Conservation (phyloP, 2,113 vertebrate species). For the Microtus oregoni region DNA sequence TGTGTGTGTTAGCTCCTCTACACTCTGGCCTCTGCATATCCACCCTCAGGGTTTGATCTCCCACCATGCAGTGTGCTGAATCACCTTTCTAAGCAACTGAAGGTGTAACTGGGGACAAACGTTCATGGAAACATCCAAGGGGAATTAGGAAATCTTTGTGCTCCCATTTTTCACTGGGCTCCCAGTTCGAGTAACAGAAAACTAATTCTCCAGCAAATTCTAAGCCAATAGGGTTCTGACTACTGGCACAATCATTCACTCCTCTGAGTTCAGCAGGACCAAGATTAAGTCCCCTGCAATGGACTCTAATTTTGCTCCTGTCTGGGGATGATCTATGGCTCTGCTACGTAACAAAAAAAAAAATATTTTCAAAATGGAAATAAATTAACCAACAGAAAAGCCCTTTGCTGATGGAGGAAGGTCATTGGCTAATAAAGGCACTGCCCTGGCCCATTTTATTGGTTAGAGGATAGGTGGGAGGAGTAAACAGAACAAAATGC, state of each 20-base stretch:
- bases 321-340: constrained; percentile 51
- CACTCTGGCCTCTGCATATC: neutral
- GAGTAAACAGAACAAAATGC: no score
- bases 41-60: neutral
- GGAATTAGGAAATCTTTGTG: neutral
- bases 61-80: neutral
- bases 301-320: constrained; percentile 38
- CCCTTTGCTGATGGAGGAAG: no score
- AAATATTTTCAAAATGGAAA: constrained; percentile 34
- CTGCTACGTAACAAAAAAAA: constrained; percentile 57
- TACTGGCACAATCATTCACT: constrained; percentile 6
- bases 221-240: neutral
- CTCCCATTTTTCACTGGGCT: neutral
- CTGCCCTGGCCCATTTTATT: no score
- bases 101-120: neutral
- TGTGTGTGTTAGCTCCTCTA: neutral
- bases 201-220: neutral
- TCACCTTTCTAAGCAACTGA: neutral
- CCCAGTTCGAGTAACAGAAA: neutral
- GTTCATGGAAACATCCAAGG: neutral
- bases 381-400: constrained; percentile 54
- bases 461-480: no score
- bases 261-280: constrained; percentile 8
- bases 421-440: no score
- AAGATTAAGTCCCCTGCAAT: constrained; percentile 38